A percentile compares a stretch with the other conserved stretches of the same genome.
Conservation (phyloP, 1,140 invertebrate genomes). For the Tribolium madens region DNA sequence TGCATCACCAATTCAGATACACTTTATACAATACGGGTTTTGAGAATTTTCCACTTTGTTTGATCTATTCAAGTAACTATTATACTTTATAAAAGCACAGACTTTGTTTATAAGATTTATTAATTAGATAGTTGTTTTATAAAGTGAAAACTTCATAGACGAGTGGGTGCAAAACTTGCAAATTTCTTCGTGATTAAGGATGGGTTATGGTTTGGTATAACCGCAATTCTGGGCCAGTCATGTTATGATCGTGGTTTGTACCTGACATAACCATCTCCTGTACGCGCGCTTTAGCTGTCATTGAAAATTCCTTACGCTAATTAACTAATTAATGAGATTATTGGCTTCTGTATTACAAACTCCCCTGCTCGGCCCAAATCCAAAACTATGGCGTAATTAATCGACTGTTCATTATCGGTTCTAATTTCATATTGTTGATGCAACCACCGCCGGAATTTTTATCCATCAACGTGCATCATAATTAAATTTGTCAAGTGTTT, state of each 20-base stretch:
- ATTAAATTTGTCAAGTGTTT: background rate
- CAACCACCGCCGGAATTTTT: background rate
- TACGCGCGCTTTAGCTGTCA: constrained; percentile 51
- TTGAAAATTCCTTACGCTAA: constrained; percentile 59
- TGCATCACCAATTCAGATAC: constrained; percentile 20
- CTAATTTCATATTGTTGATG: constrained; percentile 16
- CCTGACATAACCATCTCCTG: constrained; percentile 51
- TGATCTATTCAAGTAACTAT: constrained; percentile 26
- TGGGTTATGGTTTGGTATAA: constrained; percentile 1
- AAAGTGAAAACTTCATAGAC: constrained; percentile 28
- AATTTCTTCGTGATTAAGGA: background rate
- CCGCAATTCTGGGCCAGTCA: constrained; percentile 50
- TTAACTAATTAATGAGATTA: constrained; percentile 61
- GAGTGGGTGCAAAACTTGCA: background rate
- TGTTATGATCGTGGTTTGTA: constrained; percentile 57
- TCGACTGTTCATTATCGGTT: constrained; percentile 30
- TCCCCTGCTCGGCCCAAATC: constrained; percentile 14
- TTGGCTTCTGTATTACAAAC: constrained; percentile 35
- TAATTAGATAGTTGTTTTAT: constrained; percentile 47
- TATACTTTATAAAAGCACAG: constrained; percentile 6
- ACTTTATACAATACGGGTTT: constrained; percentile 1
- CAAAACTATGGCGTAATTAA: constrained; percentile 39
- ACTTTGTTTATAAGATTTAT: constrained; percentile 48
- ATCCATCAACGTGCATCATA: background rate
- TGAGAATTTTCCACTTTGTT: constrained; percentile 27